These are phyloP conservation scores for Charanyca ferruginea DNA, from an alignment of 2,888 invertebrate species.

Conservation along the genomic window DNA sequence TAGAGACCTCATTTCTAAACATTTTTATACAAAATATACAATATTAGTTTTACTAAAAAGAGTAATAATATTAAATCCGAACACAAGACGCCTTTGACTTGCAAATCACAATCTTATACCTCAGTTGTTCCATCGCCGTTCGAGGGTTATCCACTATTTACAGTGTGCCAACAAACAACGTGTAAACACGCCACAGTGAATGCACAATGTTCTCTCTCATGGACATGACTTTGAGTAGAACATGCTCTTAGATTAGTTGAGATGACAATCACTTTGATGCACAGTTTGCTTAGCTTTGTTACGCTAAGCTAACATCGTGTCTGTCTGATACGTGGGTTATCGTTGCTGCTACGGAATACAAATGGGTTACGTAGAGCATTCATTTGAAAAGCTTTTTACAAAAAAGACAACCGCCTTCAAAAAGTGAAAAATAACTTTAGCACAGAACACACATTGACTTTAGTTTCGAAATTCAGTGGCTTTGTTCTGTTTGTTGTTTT, in stretches of 20 bases:
- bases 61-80: neutral
- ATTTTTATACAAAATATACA: neutral
- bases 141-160: conserved; percentile 22
- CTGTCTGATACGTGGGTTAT: neutral
- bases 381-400: too few species aligned
- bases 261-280: conserved; percentile 43
- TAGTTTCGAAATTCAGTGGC: too few species aligned
- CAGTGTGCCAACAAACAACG: neutral
- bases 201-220: conserved; percentile 24
- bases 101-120: conserved; percentile 7
- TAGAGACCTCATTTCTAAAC: neutral
- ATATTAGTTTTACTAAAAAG: neutral
- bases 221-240: conserved; percentile 30
- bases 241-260: conserved; percentile 30
- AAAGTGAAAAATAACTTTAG: too few species aligned
- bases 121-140: conserved; percentile 3
- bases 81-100: neutral
- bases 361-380: conserved; percentile 1
- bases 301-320: neutral
- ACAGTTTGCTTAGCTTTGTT: conserved; percentile 34
- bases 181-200: conserved; percentile 24
- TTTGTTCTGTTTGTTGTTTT: too few species aligned
- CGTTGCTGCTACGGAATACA: neutral
- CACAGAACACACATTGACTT: too few species aligned
- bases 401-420: too few species aligned